A percentile compares a stretch with the other conserved stretches of the same genome.
Conservation (phyloP, 2,113 vertebrate species). For the Myrmecophaga tridactyla region DNA sequence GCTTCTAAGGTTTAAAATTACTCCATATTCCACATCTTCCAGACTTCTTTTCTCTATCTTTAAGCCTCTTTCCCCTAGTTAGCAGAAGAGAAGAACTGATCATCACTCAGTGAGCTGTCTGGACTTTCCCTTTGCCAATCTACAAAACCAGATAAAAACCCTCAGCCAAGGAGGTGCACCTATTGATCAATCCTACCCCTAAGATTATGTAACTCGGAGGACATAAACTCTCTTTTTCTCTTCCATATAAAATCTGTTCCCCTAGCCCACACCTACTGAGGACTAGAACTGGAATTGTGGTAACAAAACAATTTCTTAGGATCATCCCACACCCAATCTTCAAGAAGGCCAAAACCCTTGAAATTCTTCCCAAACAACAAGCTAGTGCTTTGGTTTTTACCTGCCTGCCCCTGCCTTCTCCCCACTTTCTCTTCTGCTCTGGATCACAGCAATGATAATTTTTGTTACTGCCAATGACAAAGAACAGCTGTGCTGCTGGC, state of each 20-base stretch:
- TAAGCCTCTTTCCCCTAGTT: neutral
- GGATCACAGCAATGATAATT: neutral
- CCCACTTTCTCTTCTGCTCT: neutral
- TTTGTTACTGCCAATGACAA: neutral
- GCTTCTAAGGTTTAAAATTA: neutral
- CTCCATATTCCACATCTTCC: neutral
- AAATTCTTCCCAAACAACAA: neutral
- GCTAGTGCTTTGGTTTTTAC: neutral
- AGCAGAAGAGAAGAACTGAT: neutral
- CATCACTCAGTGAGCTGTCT: neutral
- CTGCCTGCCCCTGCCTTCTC: neutral
- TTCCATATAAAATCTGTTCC: neutral
- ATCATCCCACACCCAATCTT: neutral
- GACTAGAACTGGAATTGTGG: neutral
- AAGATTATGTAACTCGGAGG: neutral
- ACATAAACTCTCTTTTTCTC: neutral
- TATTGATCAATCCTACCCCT: neutral
- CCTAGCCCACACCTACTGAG: neutral
- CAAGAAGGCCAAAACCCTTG: neutral
- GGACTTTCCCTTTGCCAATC: neutral
- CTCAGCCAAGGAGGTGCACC: neutral
- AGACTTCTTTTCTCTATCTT: neutral
- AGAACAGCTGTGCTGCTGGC: neutral
- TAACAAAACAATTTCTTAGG: neutral
- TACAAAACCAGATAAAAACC: neutral